Percentiles rank a stretch among this genome's conserved stretches.
These are phyloP conservation scores for Hippocampus barbouri DNA, from an alignment of 2,113 vertebrate species.

Conservation along the genomic window DNA sequence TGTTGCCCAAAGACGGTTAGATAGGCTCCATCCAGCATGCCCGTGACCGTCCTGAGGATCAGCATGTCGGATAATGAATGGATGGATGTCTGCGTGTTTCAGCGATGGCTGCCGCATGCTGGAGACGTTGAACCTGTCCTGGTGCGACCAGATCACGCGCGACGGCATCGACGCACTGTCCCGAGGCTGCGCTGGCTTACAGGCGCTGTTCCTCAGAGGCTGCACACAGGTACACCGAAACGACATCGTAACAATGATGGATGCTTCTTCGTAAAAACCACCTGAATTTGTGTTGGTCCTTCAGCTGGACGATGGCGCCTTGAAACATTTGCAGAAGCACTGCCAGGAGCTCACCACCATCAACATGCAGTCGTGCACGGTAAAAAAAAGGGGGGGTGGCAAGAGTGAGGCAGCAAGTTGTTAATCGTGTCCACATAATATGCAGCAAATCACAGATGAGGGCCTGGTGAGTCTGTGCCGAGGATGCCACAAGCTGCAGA, in stretches of 20 bases:
- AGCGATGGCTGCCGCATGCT: slow-evolving; percentile 89
- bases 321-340: slow-evolving; percentile 87
- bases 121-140: slow-evolving; percentile 89
- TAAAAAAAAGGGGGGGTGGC: slow-evolving; percentile 44
- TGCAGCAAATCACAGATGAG: slow-evolving; percentile 85
- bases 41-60: too few relatives aligned
- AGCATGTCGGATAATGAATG: too few relatives aligned
- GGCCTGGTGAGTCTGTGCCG: slow-evolving; percentile 85
- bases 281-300: slow-evolving; percentile 3
- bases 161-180: slow-evolving; percentile 89
- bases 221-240: slow-evolving; percentile 82
- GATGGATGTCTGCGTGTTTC: slow-evolving; percentile 4
- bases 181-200: slow-evolving; percentile 81
- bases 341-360: slow-evolving; percentile 87
- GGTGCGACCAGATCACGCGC: slow-evolving; percentile 91
- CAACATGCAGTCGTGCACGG: slow-evolving; percentile 88
- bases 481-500: slow-evolving; percentile 85
- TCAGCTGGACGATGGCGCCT: slow-evolving; percentile 85
- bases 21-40: too few relatives aligned
- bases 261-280: too few relatives aligned
- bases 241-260: not conserved
- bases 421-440: slow-evolving; percentile 8
- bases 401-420: not conserved
- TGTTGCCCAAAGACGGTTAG: too few relatives aligned
- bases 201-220: slow-evolving; percentile 85